Percentiles rank a stretch among this genome's conserved stretches.
Evolutionary conservation across 2,113 vertebrate species (phyloP).

Genomic region (Equus quagga): DNA sequence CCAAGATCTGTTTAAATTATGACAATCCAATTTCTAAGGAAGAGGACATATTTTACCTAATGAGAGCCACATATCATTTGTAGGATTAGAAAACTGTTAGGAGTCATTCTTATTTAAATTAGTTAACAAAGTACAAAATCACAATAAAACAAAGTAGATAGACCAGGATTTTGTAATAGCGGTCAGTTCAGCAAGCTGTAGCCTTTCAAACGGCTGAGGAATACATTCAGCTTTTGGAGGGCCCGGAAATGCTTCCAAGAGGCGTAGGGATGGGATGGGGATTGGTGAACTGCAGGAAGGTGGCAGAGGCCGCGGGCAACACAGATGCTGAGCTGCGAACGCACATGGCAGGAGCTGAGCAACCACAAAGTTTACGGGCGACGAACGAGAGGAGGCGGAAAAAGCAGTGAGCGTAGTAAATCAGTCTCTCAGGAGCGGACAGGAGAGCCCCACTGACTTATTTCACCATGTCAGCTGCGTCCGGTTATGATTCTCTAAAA

Average conservation of each 20-base stretch:
- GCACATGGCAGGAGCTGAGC: background rate
- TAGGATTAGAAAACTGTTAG: background rate
- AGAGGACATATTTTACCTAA: background rate
- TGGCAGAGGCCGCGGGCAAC: background rate
- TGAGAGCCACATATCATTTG: background rate
- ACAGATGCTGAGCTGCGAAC: background rate
- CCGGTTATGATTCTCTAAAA: background rate
- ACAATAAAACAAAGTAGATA: background rate
- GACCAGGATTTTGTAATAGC: background rate
- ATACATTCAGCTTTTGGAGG: background rate
- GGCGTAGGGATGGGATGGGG: background rate
- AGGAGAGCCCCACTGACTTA: background rate
- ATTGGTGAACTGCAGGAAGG: background rate
- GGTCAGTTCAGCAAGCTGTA: background rate
- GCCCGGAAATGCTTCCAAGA: background rate
- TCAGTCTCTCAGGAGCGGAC: background rate
- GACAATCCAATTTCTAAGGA: background rate
- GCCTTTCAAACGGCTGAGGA: background rate
- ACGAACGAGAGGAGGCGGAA: background rate
- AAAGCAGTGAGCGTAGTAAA: background rate
- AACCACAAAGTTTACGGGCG: background rate
- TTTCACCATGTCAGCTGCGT: background rate
- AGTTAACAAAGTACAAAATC: background rate
- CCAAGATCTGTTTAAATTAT: background rate
- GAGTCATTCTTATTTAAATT: background rate